These are phyloP conservation scores for Napeogenes sylphis DNA, from an alignment of 2,888 invertebrate genomes.

Conservation along the genomic window DNA sequence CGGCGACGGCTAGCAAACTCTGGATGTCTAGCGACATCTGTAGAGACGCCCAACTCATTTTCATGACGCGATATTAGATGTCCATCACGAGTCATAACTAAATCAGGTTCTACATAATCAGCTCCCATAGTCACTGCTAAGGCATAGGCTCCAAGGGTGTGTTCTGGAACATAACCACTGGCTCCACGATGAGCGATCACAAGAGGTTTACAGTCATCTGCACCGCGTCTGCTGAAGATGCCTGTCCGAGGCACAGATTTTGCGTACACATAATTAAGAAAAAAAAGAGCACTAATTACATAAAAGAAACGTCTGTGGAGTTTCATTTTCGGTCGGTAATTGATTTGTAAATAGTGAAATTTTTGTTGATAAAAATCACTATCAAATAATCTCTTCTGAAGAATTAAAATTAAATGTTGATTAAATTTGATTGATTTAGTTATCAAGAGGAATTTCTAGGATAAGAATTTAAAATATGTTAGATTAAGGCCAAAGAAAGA, in stretches of 20 bases:
- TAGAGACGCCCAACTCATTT: constrained; percentile 58
- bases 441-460: no score
- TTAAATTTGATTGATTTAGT: constrained; percentile 4
- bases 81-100: constrained; percentile 65
- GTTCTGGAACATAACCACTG: constrained; percentile 68
- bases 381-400: constrained; percentile 11
- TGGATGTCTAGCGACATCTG: constrained; percentile 50
- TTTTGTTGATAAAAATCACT: not conserved
- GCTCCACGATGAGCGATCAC: constrained; percentile 66
- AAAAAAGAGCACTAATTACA: constrained; percentile 13
- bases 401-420: constrained; percentile 5
- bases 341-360: constrained; percentile 1
- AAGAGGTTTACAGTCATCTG: constrained; percentile 47
- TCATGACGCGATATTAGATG: constrained; percentile 62
- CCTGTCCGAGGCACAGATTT: not conserved
- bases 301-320: constrained; percentile 15
- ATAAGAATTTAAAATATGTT: no score
- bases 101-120: constrained; percentile 67
- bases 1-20: constrained; percentile 54
- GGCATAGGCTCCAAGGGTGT: constrained; percentile 65
- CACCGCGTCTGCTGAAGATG: constrained; percentile 25
- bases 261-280: not conserved
- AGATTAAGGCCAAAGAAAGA: no score
- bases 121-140: constrained; percentile 65
- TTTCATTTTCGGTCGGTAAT: constrained; percentile 8